A percentile compares a stretch with the other conserved stretches of the same genome.
Conservation (phyloP, 1,140 invertebrate species). For the Zaprionus ornatus region DNA sequence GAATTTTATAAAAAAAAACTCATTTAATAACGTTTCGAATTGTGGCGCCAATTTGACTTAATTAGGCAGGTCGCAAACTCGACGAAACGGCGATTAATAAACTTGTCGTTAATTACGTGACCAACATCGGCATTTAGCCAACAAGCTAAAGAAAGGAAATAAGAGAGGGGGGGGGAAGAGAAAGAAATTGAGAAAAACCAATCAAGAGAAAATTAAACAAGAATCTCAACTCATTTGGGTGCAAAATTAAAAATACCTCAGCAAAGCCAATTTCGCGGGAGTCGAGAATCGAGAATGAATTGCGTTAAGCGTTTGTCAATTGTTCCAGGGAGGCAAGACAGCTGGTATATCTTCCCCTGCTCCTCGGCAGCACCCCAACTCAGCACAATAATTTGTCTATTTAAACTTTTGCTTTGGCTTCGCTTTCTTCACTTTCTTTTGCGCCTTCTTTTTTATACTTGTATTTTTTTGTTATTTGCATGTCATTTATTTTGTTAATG, state of each 20-base stretch:
- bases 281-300: conserved; percentile 61
- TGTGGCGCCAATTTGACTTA: conserved; percentile 67
- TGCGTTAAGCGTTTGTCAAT: conserved; percentile 65
- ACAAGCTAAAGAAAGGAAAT: conserved; percentile 10
- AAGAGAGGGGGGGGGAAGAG: not conserved
- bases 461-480: conserved; percentile 67
- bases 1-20: conserved; percentile 16
- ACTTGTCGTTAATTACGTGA: conserved; percentile 72
- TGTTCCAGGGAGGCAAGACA: conserved; percentile 24
- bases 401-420: conserved; percentile 58
- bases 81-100: conserved; percentile 62
- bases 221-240: conserved; percentile 53
- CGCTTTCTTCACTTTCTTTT: conserved; percentile 17
- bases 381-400: conserved; percentile 73
- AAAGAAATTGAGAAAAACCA: conserved; percentile 37
- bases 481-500: conserved; percentile 81
- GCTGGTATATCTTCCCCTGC: conserved; percentile 36
- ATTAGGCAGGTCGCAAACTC: conserved; percentile 49
- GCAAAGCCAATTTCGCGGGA: conserved; percentile 25
- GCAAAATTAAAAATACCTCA: conserved; percentile 71
- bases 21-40: conserved; percentile 56
- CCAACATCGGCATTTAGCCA: conserved; percentile 50
- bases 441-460: conserved; percentile 11
- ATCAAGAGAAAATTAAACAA: conserved; percentile 59
- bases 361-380: not conserved